Evolutionary conservation across 1,140 invertebrate species (phyloP).

Genomic region (Prorops nasuta): DNA sequence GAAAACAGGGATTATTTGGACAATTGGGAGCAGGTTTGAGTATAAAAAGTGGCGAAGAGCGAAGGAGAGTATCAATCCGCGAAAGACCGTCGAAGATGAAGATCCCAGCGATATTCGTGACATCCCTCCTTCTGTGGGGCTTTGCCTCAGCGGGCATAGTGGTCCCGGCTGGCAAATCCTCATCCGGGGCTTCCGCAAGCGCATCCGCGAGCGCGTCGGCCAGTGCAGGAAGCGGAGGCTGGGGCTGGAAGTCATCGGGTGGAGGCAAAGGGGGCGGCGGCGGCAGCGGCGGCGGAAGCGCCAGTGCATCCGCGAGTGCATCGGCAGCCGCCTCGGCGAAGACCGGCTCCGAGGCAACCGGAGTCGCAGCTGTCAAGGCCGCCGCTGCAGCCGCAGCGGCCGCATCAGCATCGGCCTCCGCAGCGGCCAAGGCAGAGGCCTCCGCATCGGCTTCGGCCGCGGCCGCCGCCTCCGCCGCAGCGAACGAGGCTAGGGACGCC

Average conservation of each 20-base stretch:
- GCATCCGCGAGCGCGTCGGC: background rate
- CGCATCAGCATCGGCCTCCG: background rate
- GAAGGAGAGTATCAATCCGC: constrained; percentile 10
- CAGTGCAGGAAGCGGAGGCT: background rate
- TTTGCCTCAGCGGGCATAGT: too few relatives aligned
- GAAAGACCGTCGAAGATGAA: constrained; percentile 22
- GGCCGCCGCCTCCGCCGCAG: background rate
- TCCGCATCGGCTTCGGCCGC: background rate
- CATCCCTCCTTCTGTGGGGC: constrained; percentile 1
- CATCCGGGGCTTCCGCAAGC: too few relatives aligned
- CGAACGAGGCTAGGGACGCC: background rate
- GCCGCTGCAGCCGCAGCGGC: background rate
- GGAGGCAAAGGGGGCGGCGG: background rate
- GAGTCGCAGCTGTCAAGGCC: background rate
- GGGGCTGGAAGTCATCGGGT: background rate
- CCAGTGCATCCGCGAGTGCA: background rate
- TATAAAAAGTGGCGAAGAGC: background rate
- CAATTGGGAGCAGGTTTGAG: too few relatives aligned
- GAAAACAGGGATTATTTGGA: too few relatives aligned
- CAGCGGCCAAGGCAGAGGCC: background rate
- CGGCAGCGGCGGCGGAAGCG: background rate
- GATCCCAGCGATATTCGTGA: constrained; percentile 16
- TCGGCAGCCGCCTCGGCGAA: background rate
- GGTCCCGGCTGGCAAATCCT: background rate
- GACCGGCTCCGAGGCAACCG: background rate